Base-by-base conservation (phyloP, 92 coral and sea anemone species). In the Ricordea florida region DNA sequence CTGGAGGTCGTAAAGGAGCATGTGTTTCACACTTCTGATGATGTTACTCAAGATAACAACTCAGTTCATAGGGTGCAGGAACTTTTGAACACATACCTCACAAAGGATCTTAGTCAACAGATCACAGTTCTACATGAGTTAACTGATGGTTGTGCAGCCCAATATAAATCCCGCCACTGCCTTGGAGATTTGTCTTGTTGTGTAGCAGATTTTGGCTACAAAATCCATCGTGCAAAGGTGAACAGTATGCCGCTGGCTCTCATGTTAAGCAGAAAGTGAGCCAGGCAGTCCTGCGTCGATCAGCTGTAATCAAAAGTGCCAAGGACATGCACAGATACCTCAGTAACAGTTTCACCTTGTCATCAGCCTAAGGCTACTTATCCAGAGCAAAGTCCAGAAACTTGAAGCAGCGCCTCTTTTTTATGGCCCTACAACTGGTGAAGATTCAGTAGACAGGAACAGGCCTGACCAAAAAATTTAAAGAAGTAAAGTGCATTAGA, bases 91-190 rank as follows among this genome's bases (percentile, higher is more conserved):
- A 43, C n/a, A 6, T 66, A 66, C 43, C 57, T 66, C 22, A 66
- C 52, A 55, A 17, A 66, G 36, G 84, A 49, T 49, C 63, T 76
- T 15, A 26, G 42, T 2, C 24, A 17, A 11, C 22, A 34, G 16
- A 60, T 74, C 6, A 21, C 21, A 30, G 23, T 22, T 18, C 9
- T 73, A 10, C 72, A 74, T 74, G 72, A 74, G 31, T 61, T 74
- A 29, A 76, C 76, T 0, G 76, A 76, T 76, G 76, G 83, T 17
- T 76, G 83, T 51, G 5, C 83, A 30, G 83, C 42, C 29, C 76
- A 76, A 55, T 76, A 76, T 41, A 76, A 76, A 56, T 76, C 83
- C 43, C 53, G 56, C 36, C 83, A 76, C 83, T 33, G 56, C 64
- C 29, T 40, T 48, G 83, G 83, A 22, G 83, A 76, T 52, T 51